Evolutionary conservation across 2,113 vertebrate genomes (phyloP).

Genomic region (Tursiops truncatus): DNA sequence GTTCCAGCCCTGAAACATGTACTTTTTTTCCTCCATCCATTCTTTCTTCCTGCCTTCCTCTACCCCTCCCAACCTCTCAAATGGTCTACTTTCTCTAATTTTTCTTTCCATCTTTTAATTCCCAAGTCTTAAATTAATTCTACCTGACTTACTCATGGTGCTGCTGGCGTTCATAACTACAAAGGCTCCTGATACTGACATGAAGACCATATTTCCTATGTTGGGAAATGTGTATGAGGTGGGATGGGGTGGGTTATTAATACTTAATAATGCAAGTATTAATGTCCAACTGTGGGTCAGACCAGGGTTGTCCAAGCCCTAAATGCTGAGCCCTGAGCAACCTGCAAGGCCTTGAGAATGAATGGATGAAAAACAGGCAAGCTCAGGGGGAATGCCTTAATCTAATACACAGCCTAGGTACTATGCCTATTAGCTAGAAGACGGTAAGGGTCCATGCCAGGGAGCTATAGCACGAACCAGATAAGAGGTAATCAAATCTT

Average conservation of each 20-base stretch:
- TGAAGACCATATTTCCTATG: background rate
- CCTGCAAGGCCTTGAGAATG: background rate
- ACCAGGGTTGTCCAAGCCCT: background rate
- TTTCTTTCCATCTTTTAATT: background rate
- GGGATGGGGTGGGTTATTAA: background rate
- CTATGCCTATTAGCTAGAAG: background rate
- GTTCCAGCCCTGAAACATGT: rapidly evolving
- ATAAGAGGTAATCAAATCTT: background rate
- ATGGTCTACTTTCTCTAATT: background rate
- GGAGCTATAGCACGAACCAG: background rate
- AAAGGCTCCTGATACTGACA: background rate
- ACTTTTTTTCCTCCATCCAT: background rate
- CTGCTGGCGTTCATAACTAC: background rate
- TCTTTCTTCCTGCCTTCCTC: background rate
- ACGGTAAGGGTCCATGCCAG: background rate
- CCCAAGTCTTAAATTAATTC: background rate
- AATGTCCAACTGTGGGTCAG: background rate
- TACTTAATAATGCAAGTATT: background rate
- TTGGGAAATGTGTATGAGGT: background rate
- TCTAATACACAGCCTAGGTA: background rate
- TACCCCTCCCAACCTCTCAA: background rate
- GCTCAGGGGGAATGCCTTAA: background rate
- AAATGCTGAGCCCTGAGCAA: background rate
- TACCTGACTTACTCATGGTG: background rate
- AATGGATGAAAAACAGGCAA: background rate